Percentiles rank a stretch among this genome's conserved stretches.
Conservation (phyloP, 2,113 vertebrate species). For the Argyrosomus japonicus region DNA sequence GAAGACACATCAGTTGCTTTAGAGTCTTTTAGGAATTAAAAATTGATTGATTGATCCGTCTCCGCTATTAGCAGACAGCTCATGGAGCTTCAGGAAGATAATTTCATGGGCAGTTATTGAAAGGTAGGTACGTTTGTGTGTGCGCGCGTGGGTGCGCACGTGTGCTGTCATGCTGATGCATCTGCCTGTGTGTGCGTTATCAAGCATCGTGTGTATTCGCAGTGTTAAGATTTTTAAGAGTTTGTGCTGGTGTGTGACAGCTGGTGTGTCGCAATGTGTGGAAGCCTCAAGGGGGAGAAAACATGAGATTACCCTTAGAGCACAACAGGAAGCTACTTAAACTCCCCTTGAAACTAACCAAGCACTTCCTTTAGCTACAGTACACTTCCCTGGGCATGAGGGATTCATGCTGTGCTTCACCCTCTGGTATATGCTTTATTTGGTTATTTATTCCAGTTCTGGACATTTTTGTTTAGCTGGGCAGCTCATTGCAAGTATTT, state of each 20-base stretch:
- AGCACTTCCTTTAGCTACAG: constrained; percentile 67
- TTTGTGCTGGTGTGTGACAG: constrained; percentile 56
- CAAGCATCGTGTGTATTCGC: constrained; percentile 21
- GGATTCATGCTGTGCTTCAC: constrained; percentile 47
- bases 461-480: constrained; percentile 6
- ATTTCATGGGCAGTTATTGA: constrained; percentile 28
- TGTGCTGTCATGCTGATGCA: constrained; percentile 4
- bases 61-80: neutral
- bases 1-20: constrained; percentile 26
- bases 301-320: constrained; percentile 63
- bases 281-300: constrained; percentile 52
- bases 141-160: neutral
- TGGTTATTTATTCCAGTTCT: constrained; percentile 37
- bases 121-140: neutral
- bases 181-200: constrained; percentile 15
- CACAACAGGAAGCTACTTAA: constrained; percentile 73
- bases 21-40: constrained; percentile 28
- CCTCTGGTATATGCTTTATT: constrained; percentile 38
- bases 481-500: constrained; percentile 18
- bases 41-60: constrained; percentile 31
- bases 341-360: constrained; percentile 73
- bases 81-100: neutral
- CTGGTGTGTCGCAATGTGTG: constrained; percentile 64
- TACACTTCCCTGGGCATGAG: constrained; percentile 37
- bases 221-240: constrained; percentile 14